Conservation (phyloP, 2,113 vertebrate species). For the Tyrannus savana region DNA sequence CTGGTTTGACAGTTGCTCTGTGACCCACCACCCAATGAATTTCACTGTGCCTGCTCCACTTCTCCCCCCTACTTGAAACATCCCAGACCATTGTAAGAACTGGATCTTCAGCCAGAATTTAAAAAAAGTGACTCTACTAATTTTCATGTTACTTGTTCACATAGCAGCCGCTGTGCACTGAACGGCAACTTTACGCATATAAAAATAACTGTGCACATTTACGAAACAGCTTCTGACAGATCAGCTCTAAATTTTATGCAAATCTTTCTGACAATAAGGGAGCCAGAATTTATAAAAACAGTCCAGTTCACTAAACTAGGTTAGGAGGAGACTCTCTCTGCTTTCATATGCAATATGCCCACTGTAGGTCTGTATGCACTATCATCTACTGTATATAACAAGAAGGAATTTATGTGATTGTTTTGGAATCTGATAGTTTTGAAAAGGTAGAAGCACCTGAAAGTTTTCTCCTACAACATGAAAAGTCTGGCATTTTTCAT, state of each 20-base stretch:
- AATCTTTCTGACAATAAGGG: not conserved
- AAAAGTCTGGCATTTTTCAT: not conserved
- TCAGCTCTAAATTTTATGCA: not conserved
- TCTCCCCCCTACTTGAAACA: not conserved
- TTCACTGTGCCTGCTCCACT: not conserved
- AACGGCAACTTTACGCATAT: not conserved
- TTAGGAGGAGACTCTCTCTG: not conserved
- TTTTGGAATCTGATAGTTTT: not conserved
- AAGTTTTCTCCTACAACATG: not conserved
- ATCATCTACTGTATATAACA: not conserved
- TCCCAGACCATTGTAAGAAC: not conserved
- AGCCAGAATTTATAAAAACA: not conserved
- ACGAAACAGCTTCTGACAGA: conserved; percentile 16
- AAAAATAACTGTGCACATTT: not conserved
- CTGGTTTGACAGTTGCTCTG: not conserved
- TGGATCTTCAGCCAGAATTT: not conserved
- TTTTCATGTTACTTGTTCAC: not conserved
- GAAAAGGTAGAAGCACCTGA: not conserved
- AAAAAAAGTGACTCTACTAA: not conserved
- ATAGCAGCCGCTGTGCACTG: not conserved
- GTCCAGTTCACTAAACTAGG: not conserved
- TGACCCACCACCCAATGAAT: not conserved
- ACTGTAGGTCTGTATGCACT: not conserved
- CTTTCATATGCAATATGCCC: not conserved
- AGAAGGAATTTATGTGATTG: not conserved